phyloP scores from a whole-genome alignment of 53 echinoderm and acorn worm species.

The Echinometra lucunter region DNA sequence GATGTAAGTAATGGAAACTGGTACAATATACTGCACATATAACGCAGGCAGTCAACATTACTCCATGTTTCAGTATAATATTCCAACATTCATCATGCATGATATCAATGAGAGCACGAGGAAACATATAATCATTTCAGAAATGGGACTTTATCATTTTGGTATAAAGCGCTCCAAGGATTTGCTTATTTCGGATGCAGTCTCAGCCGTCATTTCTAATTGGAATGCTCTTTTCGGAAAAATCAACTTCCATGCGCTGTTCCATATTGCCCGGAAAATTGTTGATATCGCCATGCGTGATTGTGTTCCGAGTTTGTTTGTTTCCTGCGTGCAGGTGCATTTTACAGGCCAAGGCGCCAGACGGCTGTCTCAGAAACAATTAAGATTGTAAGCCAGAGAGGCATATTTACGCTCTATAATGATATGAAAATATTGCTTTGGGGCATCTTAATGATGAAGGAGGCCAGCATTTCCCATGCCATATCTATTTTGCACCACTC shows the following conservation, averaged over 20 bases:
- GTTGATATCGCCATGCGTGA: not conserved
- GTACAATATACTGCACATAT: too few species aligned
- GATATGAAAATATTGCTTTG: not conserved
- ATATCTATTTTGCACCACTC: not conserved
- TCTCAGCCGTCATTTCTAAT: slow-evolving; percentile 4
- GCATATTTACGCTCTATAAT: not conserved
- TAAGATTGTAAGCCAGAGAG: not conserved
- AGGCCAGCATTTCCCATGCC: not conserved
- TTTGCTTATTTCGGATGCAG: slow-evolving; percentile 17
- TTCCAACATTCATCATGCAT: too few species aligned
- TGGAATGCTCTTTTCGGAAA: not conserved
- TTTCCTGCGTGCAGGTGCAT: not conserved
- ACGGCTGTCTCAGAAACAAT: not conserved
- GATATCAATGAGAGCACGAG: not conserved
- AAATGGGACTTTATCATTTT: not conserved
- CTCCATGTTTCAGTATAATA: too few species aligned
- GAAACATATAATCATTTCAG: not conserved
- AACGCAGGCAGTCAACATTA: too few species aligned
- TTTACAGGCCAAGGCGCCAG: not conserved
- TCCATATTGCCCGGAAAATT: not conserved
- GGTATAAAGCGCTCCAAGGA: not conserved
- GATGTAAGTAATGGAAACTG: too few species aligned
- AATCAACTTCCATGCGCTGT: not conserved
- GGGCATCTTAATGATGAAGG: not conserved
- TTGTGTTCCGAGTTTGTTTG: not conserved